Conservation (phyloP, 1,140 invertebrate species). For the Cecropterus lyciades region DNA sequence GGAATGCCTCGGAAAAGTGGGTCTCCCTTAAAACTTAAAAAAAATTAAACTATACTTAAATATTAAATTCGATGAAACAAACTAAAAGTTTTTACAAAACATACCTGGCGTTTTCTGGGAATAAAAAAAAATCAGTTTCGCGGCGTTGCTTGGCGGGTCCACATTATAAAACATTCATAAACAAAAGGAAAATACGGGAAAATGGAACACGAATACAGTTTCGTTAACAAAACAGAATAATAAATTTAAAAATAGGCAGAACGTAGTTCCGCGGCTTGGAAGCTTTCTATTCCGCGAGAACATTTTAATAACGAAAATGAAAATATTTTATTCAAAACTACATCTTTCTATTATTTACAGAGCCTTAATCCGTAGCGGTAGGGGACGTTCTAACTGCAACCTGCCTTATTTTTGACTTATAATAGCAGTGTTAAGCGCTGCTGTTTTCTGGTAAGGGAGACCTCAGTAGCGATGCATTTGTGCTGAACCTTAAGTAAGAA, state of each 20-base stretch:
- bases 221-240: slow-evolving; percentile 37
- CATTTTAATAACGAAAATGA: neutral
- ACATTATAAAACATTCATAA: slow-evolving; percentile 37
- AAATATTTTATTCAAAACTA: neutral
- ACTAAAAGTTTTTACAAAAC: neutral
- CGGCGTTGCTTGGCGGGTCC: too few relatives aligned
- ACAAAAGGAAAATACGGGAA: slow-evolving; percentile 31
- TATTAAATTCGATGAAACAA: too few relatives aligned
- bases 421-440: too few relatives aligned
- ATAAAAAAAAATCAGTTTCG: slow-evolving; percentile 17
- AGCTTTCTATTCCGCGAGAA: neutral
- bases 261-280: slow-evolving; percentile 4
- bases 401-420: too few relatives aligned
- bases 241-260: slow-evolving; percentile 34
- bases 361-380: neutral
- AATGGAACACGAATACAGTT: slow-evolving; percentile 32
- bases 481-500: too few relatives aligned
- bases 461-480: too few relatives aligned
- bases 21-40: too few relatives aligned
- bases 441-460: too few relatives aligned
- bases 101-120: neutral
- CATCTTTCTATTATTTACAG: too few relatives aligned
- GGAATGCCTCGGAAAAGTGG: too few relatives aligned
- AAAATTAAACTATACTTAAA: too few relatives aligned
- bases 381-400: too few relatives aligned